Conservation (phyloP, 2,113 vertebrate genomes). For the Hippoglossus stenolepis region DNA sequence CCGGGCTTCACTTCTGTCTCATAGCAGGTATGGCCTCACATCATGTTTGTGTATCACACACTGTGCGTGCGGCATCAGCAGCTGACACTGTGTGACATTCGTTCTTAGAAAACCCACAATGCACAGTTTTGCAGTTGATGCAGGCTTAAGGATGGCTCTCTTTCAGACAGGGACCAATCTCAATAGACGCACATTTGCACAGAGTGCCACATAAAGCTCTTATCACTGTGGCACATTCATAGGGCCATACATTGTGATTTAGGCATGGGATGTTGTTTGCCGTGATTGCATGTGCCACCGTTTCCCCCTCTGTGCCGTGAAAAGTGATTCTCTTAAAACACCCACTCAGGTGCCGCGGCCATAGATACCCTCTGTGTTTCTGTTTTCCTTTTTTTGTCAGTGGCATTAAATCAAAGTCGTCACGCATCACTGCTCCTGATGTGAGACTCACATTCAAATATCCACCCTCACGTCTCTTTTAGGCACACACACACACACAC, state of each 20-base stretch:
- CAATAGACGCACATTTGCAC: neutral
- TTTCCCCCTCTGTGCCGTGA: constrained; percentile 41
- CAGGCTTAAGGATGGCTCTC: neutral
- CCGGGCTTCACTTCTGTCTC: too few relatives aligned
- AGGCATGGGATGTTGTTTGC: neutral
- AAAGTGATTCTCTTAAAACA: constrained; percentile 36
- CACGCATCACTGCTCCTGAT: constrained; percentile 16
- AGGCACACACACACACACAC: constrained; percentile 1
- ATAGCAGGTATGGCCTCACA: too few relatives aligned
- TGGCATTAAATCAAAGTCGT: constrained; percentile 48
- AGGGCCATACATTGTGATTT: constrained; percentile 5
- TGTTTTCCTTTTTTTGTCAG: constrained; percentile 12
- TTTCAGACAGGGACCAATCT: neutral
- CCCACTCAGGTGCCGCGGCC: constrained; percentile 19
- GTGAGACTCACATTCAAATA: constrained; percentile 46
- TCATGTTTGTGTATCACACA: neutral
- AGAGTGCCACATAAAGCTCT: neutral
- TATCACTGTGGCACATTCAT: constrained; percentile 11
- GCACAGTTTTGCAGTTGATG: neutral
- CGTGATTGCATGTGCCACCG: neutral
- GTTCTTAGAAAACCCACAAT: neutral
- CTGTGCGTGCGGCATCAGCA: too few relatives aligned
- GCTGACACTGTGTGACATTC: neutral
- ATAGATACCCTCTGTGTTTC: constrained; percentile 3
- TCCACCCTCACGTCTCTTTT: constrained; percentile 35